Evolutionary conservation across 1,140 invertebrate genomes (phyloP).

Genomic region (Heliothis virescens): DNA sequence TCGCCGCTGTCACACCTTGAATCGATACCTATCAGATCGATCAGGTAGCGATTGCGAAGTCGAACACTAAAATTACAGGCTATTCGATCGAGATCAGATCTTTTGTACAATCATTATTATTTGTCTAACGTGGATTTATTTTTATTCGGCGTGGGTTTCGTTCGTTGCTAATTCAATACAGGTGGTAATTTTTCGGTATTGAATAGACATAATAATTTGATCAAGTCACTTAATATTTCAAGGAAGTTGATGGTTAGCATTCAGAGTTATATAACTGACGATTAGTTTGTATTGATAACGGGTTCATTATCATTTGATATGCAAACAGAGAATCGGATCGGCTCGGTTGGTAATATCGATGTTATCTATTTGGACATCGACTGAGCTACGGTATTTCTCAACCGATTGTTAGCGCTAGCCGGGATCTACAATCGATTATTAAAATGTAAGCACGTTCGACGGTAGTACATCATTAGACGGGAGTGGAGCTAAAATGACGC

Average conservation of each 20-base stretch:
- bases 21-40: constrained; percentile 64
- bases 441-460: constrained; percentile 71
- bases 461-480: constrained; percentile 66
- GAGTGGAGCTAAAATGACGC: constrained; percentile 62
- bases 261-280: constrained; percentile 10
- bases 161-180: constrained; percentile 45
- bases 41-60: constrained; percentile 59
- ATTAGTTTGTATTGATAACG: constrained; percentile 30
- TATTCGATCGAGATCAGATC: constrained; percentile 54
- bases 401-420: constrained; percentile 57
- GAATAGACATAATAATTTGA: constrained; percentile 44
- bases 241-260: constrained; percentile 8
- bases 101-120: constrained; percentile 58
- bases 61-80: constrained; percentile 57
- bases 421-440: constrained; percentile 70
- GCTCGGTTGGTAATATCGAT: constrained; percentile 45
- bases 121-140: constrained; percentile 51
- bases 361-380: constrained; percentile 51
- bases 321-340: constrained; percentile 39
- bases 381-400: constrained; percentile 57
- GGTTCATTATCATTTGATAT: constrained; percentile 21
- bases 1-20: constrained; percentile 62
- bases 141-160: constrained; percentile 48
- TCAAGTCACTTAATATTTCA: constrained; percentile 8
- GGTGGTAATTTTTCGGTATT: constrained; percentile 48